Evolutionary conservation across 2,888 invertebrate species (phyloP).

Genomic region (Plebejus melissa): DNA sequence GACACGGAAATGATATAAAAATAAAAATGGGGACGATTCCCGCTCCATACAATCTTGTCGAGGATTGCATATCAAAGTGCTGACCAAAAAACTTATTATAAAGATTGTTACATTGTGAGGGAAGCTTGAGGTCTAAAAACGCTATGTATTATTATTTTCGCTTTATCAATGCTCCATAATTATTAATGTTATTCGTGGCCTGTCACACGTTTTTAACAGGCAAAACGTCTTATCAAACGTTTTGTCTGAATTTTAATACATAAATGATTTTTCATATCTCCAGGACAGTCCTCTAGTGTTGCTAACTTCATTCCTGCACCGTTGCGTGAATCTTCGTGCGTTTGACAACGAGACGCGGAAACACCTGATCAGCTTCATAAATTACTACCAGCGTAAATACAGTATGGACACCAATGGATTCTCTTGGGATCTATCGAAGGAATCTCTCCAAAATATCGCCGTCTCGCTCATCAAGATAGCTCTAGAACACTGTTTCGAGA

Average conservation of each 20-base stretch:
- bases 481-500: constrained; percentile 80
- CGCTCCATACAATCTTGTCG: too few relatives aligned
- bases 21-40: too few relatives aligned
- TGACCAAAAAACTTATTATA: too few relatives aligned
- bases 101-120: too few relatives aligned
- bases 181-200: neutral
- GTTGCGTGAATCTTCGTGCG: constrained; percentile 66
- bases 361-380: constrained; percentile 56
- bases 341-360: constrained; percentile 68
- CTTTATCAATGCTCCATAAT: neutral
- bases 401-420: constrained; percentile 54
- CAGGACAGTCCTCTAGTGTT: constrained; percentile 82
- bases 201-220: too few relatives aligned
- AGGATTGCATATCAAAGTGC: too few relatives aligned
- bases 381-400: constrained; percentile 61
- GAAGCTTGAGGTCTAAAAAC: too few relatives aligned
- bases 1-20: too few relatives aligned
- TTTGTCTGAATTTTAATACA: neutral
- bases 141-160: too few relatives aligned
- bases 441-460: constrained; percentile 76
- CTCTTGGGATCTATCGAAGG: constrained; percentile 68
- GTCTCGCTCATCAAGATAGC: constrained; percentile 80
- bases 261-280: constrained; percentile 28
- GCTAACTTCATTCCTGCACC: constrained; percentile 79
- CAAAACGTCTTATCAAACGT: too few relatives aligned